Conservation (phyloP, 1,140 invertebrate species). For the Theocolax elegans region DNA sequence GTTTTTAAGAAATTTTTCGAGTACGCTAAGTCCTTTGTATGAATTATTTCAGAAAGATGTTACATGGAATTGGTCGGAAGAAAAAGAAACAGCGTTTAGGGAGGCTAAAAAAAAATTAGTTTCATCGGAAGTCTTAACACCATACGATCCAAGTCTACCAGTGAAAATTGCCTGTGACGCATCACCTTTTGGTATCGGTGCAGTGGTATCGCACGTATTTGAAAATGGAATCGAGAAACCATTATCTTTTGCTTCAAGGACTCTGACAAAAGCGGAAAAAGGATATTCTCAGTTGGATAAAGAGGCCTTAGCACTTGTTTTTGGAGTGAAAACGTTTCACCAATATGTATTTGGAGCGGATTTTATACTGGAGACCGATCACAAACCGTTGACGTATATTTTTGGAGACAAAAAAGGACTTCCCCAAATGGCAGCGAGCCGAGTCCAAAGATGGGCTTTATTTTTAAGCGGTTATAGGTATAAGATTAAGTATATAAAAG, state of each 20-base stretch:
- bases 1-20: constrained; percentile 9
- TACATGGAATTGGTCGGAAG: constrained; percentile 7
- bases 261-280: neutral
- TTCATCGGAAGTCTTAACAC: neutral
- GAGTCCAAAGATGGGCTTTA: neutral
- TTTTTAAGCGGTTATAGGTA: neutral
- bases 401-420: neutral
- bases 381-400: neutral
- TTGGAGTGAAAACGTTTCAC: neutral
- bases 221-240: neutral
- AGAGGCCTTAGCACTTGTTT: too few species aligned
- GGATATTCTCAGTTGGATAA: neutral
- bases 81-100: neutral
- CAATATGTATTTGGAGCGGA: neutral
- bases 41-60: constrained; percentile 1
- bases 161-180: constrained; percentile 8
- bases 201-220: neutral
- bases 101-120: neutral
- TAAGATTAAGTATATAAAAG: constrained; percentile 5
- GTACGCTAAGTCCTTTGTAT: constrained; percentile 16
- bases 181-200: neutral
- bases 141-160: neutral
- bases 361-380: constrained; percentile 4
- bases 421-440: neutral
- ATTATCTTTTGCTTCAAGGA: neutral